Evolutionary conservation across 2,888 invertebrate species (phyloP), one percentile per base, ranked within the genome.

Genomic region (Pimpla rufipes): DNA sequence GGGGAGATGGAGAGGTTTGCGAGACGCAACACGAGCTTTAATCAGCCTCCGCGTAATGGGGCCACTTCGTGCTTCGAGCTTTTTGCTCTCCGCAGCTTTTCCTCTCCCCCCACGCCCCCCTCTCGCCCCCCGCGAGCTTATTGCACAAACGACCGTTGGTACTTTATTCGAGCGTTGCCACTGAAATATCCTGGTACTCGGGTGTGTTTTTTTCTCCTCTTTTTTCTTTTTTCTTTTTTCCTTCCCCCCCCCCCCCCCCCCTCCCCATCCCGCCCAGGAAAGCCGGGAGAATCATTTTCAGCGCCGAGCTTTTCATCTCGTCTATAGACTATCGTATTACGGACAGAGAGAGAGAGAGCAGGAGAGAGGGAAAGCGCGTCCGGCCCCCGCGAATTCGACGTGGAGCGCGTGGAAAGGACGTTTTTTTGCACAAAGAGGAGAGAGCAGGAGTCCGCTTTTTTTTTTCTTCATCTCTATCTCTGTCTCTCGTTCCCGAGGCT

Each of bases 41-140:
- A 73, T 73, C 71, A 73, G 71, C 71, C 57, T 73, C 29, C 45
- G 10, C 59, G 57, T 45, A 73, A 73, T 73, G 59, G 71, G 71
- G 59, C 57, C 55, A 59, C 45, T 45, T 29, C 71, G 57, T 52
- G 29, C n/a, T n/a, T n/a, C 42, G 57, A 42, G 71, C 45, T 57
- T 59, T 55, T 71, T 73, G 8, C 59, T 10, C 16, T 10, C 16
- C 8, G 37, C 10, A n/a, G 10, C 35, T 45, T n/a, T n/a, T n/a
- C n/a, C n/a, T n/a, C n/a, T n/a, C n/a, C n/a, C n/a, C n/a, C n/a
- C n/a, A n/a, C n/a, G n/a, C n/a, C n/a, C n/a, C n/a, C n/a, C n/a
- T n/a, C n/a, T n/a, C n/a, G n/a, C n/a, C n/a, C 45, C 16, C 29
- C 29, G 29, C 57, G 29, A 59, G 42, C 52, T 45, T 42, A 45